Evolutionary conservation across 2,797 vertebrate genomes (phyloP).

Genomic region (Periparus ater): DNA sequence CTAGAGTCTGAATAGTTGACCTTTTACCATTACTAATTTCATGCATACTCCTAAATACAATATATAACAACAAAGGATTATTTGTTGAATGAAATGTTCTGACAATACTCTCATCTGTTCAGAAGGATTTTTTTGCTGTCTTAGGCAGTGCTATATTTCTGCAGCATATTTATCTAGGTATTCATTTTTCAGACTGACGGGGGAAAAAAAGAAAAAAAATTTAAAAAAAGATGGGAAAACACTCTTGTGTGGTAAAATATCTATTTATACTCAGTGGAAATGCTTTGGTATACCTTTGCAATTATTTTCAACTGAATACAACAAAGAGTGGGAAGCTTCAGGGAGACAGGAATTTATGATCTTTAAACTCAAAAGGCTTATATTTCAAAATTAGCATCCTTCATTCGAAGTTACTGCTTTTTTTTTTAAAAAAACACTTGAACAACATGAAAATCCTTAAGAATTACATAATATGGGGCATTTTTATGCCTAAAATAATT

Average conservation of each 20-base stretch:
- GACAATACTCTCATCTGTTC: neutral
- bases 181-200: neutral
- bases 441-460: neutral
- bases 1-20: neutral
- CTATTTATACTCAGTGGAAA: neutral
- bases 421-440: neutral
- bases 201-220: rapidly evolving
- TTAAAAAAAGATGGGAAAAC: neutral
- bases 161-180: neutral
- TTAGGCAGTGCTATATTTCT: neutral
- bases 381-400: neutral
- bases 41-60: neutral
- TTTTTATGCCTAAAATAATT: neutral
- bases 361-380: neutral
- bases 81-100: neutral
- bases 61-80: neutral
- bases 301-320: neutral
- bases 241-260: neutral
- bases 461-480: neutral
- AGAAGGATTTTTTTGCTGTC: neutral
- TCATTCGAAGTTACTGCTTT: neutral
- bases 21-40: neutral
- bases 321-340: neutral
- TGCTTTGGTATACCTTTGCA: neutral
- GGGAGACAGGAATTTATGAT: neutral